These are phyloP conservation scores for Philonicus albiceps DNA, from an alignment of 2,888 invertebrate genomes.

Conservation along the genomic window DNA sequence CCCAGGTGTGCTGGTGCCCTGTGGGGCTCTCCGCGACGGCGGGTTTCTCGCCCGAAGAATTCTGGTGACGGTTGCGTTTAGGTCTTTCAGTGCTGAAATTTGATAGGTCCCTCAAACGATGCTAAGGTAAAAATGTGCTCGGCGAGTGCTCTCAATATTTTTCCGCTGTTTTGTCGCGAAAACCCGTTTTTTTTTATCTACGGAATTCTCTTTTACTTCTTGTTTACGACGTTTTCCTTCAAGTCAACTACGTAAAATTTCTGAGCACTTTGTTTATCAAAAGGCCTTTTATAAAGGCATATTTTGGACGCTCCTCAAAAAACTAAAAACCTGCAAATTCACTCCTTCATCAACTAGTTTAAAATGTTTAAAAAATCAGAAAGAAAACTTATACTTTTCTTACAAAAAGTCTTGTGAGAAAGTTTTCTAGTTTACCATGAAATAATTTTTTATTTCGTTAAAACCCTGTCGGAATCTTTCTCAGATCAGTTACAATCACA, in stretches of 20 bases:
- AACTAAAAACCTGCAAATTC: background rate
- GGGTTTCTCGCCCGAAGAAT: constrained; percentile 21
- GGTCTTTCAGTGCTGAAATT: constrained; percentile 29
- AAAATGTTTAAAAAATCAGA: background rate
- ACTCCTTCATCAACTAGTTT: background rate
- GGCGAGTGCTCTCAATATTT: constrained; percentile 30
- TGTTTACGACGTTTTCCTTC: background rate
- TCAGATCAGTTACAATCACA: too few relatives aligned
- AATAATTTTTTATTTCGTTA: too few relatives aligned
- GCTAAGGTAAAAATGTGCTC: constrained; percentile 31
- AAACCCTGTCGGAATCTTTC: too few relatives aligned
- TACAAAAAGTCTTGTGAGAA: too few relatives aligned
- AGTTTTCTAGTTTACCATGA: too few relatives aligned
- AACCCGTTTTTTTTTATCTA: background rate
- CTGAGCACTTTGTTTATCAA: background rate
- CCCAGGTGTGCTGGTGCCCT: background rate
- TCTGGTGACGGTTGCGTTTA: constrained; percentile 31
- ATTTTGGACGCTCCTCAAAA: background rate
- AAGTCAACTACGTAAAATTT: background rate
- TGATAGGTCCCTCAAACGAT: constrained; percentile 17
- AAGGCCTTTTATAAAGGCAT: background rate
- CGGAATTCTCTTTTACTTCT: background rate
- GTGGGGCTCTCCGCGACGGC: background rate
- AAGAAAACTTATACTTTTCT: too few relatives aligned
- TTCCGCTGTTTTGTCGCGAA: constrained; percentile 28